Base-by-base conservation (phyloP, 2,113 vertebrate species). In the Turdus rufiventris region DNA sequence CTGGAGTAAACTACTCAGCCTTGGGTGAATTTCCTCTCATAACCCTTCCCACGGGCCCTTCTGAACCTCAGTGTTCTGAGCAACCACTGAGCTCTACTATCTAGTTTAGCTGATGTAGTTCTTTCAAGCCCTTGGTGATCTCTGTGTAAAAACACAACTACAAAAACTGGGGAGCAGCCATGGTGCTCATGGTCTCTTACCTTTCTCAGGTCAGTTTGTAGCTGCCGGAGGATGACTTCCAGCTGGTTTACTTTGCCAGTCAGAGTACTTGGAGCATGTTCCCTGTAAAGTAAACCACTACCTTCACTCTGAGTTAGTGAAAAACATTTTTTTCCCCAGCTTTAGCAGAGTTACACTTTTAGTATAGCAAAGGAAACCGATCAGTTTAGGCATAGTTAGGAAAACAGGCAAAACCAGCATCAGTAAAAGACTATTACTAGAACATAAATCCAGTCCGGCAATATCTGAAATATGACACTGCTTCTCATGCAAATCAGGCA, bases 181-280 rank as follows among this genome's bases (percentile, higher is more conserved):
- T 4, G 23, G 9, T 3, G 3, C 2, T 42, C 53, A 8, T 9
- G 17, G 18, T 23, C 29, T 76, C 50, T 96, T 96, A 99, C 99
- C 98, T 99, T 99, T 86, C 98, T 98, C 87, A 99, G 98, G 96
- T 99, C 99, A 0, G 99, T 98, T 96, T 99, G 99, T 66, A 99
- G 98, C 80, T 99, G 99, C 73, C 98, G 98, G 76, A 99, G 98
- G 94, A 99, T 99, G 93, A 99, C 95, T 97, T 99, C 99, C 88
- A 99, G 97, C 95, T 99, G 99, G 95, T 99, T 99, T 82, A 99
- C 99, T 98, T 99, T 99, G 47, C 99, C 99, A 12, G 99, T 99
- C 68, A 99, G 98, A 2, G 99, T 98, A 53, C 98, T 98, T 0
- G 99, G 98, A 58, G 98, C 94, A 34, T 97, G 96, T 66, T 96